Conservation (phyloP, 64 coral and sea anemone genomes). For the Montipora sp. region DNA sequence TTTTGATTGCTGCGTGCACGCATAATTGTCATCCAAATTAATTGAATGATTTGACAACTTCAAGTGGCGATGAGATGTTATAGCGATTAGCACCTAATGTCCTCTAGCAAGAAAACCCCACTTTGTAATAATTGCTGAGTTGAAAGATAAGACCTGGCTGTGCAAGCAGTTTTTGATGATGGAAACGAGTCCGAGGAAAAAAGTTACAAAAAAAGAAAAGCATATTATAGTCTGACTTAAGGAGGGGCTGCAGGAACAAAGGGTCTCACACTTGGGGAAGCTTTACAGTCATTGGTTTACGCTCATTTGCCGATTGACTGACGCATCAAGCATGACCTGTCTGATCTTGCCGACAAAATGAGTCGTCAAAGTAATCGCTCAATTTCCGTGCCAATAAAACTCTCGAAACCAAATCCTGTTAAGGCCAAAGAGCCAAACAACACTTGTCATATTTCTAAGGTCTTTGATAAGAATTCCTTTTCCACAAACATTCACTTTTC, state of each 20-base stretch:
- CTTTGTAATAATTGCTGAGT: constrained; percentile 67
- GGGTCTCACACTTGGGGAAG: constrained; percentile 63
- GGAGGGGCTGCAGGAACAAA: constrained; percentile 81
- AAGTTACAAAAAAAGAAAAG: constrained; percentile 42
- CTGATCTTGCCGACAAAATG: constrained; percentile 84
- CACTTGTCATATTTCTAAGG: constrained; percentile 1
- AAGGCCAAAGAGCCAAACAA: background rate
- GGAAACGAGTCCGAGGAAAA: constrained; percentile 50
- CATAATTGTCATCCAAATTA: constrained; percentile 99
- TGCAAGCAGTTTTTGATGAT: constrained; percentile 52
- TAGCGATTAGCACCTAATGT: constrained; percentile 99
- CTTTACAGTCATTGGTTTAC: constrained; percentile 26
- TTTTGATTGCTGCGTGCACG: constrained; percentile 87
- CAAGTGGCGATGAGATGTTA: constrained; percentile 96
- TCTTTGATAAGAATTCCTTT: constrained; percentile 1
- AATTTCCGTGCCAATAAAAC: constrained; percentile 48
- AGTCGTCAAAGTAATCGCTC: constrained; percentile 5
- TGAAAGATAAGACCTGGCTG: constrained; percentile 71
- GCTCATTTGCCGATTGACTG: constrained; percentile 6
- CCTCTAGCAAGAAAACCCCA: constrained; percentile 65
- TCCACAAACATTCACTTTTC: background rate
- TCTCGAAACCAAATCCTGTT: background rate
- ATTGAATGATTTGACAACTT: constrained; percentile 96
- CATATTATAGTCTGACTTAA: constrained; percentile 57
- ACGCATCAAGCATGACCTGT: constrained; percentile 31